Evolutionary conservation across 2,113 vertebrate species (phyloP).

Genomic region (Pterocles gutturalis): DNA sequence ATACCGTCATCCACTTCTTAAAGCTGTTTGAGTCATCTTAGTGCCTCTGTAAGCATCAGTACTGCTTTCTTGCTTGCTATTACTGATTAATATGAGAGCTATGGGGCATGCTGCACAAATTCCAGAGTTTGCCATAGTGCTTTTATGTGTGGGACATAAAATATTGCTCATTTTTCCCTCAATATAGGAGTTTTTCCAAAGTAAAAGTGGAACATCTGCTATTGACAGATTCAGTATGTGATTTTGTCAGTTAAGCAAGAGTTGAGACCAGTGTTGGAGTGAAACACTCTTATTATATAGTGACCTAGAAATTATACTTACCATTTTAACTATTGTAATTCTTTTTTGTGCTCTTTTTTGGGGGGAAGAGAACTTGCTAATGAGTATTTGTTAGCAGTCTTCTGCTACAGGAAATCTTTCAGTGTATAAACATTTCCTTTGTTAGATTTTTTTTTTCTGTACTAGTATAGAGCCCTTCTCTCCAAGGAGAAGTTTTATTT

Average conservation of each 20-base stretch:
- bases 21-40: neutral
- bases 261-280: neutral
- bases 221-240: neutral
- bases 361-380: neutral
- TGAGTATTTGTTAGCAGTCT: neutral
- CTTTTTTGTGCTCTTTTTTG: neutral
- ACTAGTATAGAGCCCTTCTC: neutral
- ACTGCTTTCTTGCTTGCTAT: neutral
- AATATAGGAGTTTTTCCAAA: neutral
- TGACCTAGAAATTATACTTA: neutral
- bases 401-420: neutral
- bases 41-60: neutral
- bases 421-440: neutral
- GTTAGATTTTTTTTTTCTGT: neutral
- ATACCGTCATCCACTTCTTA: neutral
- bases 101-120: neutral
- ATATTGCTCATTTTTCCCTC: neutral
- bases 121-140: neutral
- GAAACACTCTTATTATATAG: neutral
- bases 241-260: neutral
- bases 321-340: neutral
- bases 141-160: neutral
- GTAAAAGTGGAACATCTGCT: neutral
- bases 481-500: neutral
- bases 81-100: rapidly evolving